Evolutionary conservation across 2,113 vertebrate genomes (phyloP).

Genomic region (Drymodes brunneopygia): DNA sequence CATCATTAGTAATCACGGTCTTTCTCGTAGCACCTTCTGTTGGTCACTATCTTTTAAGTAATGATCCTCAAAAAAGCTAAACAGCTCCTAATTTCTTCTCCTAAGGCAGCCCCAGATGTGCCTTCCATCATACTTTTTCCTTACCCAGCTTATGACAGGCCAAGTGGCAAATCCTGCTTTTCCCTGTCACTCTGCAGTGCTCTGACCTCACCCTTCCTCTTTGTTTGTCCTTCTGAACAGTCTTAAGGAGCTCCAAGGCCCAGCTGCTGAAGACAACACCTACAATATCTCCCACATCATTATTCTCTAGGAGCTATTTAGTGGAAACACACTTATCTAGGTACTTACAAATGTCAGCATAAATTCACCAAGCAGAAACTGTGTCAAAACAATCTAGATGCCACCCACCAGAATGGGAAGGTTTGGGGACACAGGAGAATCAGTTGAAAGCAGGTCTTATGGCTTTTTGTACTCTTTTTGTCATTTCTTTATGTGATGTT

Average conservation of each 20-base stretch:
- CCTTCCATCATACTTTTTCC: not conserved
- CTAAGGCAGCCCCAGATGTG: not conserved
- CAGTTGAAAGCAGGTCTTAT: not conserved
- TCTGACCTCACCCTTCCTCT: not conserved
- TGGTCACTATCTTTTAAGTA: not conserved
- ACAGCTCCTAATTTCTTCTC: not conserved
- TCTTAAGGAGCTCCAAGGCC: not conserved
- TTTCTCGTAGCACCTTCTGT: not conserved
- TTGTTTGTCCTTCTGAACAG: not conserved
- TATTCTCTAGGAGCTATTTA: not conserved
- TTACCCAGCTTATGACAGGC: fast-evolving
- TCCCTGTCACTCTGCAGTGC: not conserved
- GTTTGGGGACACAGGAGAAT: not conserved
- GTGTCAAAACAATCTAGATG: not conserved
- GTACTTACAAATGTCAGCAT: not conserved
- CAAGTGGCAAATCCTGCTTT: not conserved
- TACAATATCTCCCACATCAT: not conserved
- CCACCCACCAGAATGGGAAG: not conserved
- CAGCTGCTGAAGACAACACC: not conserved
- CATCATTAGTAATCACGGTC: not conserved
- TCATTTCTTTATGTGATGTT: not conserved
- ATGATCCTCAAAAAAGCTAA: not conserved
- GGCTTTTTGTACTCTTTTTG: not conserved
- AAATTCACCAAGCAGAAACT: not conserved
- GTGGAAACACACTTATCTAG: not conserved